Evolutionary conservation across 53 echinoderm and acorn worm species (phyloP), one percentile per base, ranked within the genome.

Genomic region (Paracentrotus lividus): DNA sequence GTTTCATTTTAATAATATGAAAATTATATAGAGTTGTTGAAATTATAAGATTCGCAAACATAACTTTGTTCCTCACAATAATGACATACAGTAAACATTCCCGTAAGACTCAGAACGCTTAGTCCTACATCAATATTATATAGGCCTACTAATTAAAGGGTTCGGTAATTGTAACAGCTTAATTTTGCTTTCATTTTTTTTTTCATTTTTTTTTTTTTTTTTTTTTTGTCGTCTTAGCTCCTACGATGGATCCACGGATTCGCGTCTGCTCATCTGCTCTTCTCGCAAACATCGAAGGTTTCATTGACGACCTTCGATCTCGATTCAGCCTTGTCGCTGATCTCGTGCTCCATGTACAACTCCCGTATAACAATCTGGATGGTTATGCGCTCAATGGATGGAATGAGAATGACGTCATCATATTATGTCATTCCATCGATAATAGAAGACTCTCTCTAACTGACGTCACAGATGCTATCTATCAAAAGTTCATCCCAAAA

Each of bases 381-480:
- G 32, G 27, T 34, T 56, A 58, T 18, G 21, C 20, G 5, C 36
- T 58, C 8, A 16, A 56, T 31, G 54, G 58, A 10, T 54, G 55
- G 55, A 20, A 88, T 27, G 34, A 33, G 54, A 56, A 5, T 56
- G 88, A 88, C 43, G 59, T 88, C 33, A 1, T 88, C 57, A 88
- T 56, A 29, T 38, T 88, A 40, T 88, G 88, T 88, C 88, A 88
- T 36, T 88, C 88, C 34, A 88, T 88, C 88, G 36, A 88, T 5
- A 88, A 88, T 55, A 31, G 88, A 9, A 52, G 88, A 36, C 88
- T 88, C 8, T 88, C 88, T 3, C 38, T 88, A 6, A 88, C 88
- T 55, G 88, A 88, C 57, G 88, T 88, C 57, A 88, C 88, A 23
- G 88, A 88, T 38, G 88, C 88, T n/a, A 57, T 88, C 16, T 88